These are phyloP conservation scores for Phaethornis superciliosus DNA, from an alignment of 2,113 vertebrate species.

Conservation along the genomic window DNA sequence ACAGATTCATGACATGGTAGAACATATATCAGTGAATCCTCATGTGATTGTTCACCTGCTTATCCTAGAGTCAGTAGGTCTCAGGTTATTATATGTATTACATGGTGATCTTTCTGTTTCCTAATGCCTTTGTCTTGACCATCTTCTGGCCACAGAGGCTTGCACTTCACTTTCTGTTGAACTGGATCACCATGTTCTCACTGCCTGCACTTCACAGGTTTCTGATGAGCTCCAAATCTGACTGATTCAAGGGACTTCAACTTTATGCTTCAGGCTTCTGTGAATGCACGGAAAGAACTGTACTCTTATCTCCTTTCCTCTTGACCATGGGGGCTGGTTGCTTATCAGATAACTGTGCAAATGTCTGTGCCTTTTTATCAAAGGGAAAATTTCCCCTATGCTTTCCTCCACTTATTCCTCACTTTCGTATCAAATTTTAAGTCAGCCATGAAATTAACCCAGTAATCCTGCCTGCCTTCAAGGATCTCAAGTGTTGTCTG, in stretches of 20 bases:
- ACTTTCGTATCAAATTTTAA: background rate
- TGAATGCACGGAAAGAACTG: background rate
- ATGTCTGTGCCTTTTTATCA: background rate
- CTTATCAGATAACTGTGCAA: background rate
- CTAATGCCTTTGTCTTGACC: background rate
- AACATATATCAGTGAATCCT: background rate
- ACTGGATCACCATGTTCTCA: background rate
- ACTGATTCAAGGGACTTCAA: background rate
- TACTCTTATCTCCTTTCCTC: background rate
- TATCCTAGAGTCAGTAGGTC: background rate
- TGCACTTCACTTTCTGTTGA: background rate
- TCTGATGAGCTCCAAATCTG: background rate
- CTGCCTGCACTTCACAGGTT: background rate
- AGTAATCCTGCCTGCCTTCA: background rate
- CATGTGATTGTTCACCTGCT: background rate
- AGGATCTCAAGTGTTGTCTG: background rate
- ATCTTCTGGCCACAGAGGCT: background rate
- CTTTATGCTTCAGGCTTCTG: background rate
- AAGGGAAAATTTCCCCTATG: background rate
- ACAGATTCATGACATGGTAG: background rate
- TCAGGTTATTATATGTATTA: background rate
- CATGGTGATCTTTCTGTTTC: background rate
- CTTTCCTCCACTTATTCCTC: background rate
- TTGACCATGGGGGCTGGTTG: background rate
- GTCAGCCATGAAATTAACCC: background rate